These are phyloP conservation scores for Passer montanus DNA, from an alignment of 2,113 vertebrate species.

Conservation along the genomic window DNA sequence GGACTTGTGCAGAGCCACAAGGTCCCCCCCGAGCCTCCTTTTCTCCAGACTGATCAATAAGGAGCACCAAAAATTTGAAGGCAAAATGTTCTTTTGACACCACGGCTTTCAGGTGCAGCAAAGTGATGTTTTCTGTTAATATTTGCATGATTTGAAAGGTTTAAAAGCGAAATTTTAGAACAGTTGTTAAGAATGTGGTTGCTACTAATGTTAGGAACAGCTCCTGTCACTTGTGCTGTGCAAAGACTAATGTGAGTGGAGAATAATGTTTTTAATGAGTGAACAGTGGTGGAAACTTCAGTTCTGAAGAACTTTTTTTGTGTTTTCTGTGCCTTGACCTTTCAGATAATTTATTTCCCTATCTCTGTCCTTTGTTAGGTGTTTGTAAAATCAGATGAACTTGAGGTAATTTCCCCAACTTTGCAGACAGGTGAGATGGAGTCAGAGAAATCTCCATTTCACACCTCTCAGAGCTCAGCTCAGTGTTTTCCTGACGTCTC, in stretches of 20 bases:
- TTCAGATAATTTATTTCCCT: neutral
- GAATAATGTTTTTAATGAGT: neutral
- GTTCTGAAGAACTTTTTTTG: neutral
- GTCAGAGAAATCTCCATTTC: neutral
- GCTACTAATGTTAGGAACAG: neutral
- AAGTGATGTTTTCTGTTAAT: neutral
- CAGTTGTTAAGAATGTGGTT: neutral
- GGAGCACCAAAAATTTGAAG: neutral
- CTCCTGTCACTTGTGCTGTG: neutral
- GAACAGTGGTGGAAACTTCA: neutral
- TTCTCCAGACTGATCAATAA: neutral
- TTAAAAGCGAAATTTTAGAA: neutral
- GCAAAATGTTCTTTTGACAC: neutral
- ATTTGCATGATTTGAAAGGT: neutral
- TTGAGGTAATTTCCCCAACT: neutral
- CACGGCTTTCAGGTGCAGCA: neutral
- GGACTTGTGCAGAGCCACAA: neutral
- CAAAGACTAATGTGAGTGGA: neutral
- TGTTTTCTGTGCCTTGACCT: neutral
- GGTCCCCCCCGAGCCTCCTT: neutral
- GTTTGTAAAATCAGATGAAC: neutral
- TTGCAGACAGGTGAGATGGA: neutral
- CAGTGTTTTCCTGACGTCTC: conserved; percentile 2
- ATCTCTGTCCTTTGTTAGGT: fast-evolving
- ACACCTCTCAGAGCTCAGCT: conserved; percentile 4